phyloP scores from a whole-genome alignment of 2,888 invertebrate species.

The Pantelozetes paolii region DNA sequence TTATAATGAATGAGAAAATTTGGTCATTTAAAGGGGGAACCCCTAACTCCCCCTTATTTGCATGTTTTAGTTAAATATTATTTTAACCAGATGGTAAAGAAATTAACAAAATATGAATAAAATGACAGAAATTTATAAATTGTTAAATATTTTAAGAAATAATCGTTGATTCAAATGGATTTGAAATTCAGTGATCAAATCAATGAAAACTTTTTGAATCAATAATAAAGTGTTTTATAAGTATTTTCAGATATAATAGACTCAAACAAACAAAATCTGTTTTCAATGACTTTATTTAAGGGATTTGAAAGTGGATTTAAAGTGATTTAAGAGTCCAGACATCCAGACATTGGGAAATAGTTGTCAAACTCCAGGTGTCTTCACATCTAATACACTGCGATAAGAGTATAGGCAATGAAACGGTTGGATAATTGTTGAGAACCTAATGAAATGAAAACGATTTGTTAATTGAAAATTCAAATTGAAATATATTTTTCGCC shows the following conservation, averaged over 20 bases:
- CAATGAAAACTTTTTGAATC: no score
- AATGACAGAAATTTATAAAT: no score
- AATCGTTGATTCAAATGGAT: no score
- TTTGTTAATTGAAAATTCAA: conserved; percentile 7
- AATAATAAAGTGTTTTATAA: background rate
- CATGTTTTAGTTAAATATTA: no score
- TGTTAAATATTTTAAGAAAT: no score
- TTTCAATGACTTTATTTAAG: background rate
- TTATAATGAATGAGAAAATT: no score
- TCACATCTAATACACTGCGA: background rate
- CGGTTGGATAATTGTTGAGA: background rate
- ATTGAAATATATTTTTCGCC: background rate
- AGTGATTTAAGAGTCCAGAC: background rate
- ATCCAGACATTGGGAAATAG: background rate
- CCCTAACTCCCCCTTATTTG: no score
- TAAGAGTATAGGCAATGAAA: background rate
- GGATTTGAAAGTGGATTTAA: background rate
- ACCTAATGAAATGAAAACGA: background rate
- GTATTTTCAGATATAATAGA: background rate
- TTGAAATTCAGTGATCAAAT: no score
- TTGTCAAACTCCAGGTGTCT: background rate
- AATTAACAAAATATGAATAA: no score
- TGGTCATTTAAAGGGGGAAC: no score
- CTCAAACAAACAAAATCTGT: background rate
- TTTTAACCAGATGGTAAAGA: no score